Evolutionary conservation across 2,797 vertebrate genomes (phyloP), one percentile per base, ranked within the genome.

Genomic region (Rhynchotus rufescens): DNA sequence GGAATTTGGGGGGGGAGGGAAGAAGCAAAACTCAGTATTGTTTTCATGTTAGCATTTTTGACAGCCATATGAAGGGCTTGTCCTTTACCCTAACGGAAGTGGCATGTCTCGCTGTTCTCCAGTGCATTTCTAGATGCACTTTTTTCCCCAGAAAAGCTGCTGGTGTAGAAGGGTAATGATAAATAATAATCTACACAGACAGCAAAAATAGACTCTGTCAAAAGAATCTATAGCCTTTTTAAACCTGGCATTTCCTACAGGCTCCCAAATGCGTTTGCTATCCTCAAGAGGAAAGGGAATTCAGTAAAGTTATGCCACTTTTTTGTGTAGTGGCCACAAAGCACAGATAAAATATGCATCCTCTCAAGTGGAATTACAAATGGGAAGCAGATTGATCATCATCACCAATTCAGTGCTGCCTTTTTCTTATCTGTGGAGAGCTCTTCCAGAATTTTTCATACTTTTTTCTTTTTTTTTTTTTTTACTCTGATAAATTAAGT

Each of bases 21-120:
- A 25, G 34, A n/a, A 25, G 11, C 14, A 51, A 36, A 76, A 83
- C 81, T 83, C 52, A 79, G 7, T 67, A 13, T 14, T 74, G n/a
- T 65, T 95, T 95, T 91, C 61, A 68, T 86, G 57, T 86, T 93
- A 72, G 54, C 54, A 59, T 95, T 91, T 94, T 93, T 89, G 54
- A 52, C 69, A 57, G 49, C 54, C 7, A 0, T 74, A 49, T 71
- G 42, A 92, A 75, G 81, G 80, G 30, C 49, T 74, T 80, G 73
- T 83, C 89, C 83, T 90, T 96, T 69, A 83, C 81, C 86, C 60
- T 86, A 66, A 14, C 4, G 20, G 4, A 67, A 91, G 11, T 56
- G n/a, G 7, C 22, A 12, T 32, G 38, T 74, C 72, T 80, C 21
- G 9, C 21, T 68, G 30, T 40, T 84, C 69, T 85, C 59, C 64